Base-by-base conservation (phyloP, 2,797 vertebrate genomes). In the Neomorphus geoffroyi region DNA sequence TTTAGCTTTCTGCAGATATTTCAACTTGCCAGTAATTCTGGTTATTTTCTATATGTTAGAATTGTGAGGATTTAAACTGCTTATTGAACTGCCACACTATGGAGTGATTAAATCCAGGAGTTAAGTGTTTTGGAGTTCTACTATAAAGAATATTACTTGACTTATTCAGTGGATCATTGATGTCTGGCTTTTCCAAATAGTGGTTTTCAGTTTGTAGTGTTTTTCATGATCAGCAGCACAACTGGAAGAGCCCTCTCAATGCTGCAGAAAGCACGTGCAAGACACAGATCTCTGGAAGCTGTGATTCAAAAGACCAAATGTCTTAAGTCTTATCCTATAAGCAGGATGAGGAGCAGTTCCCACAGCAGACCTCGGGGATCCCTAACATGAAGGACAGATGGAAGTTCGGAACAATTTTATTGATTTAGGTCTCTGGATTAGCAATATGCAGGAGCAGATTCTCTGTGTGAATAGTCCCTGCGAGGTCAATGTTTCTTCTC, bases 61-160 rank as follows among this genome's bases (percentile, higher is more conserved):
- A 51, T 6, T 56, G 19, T 30, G 35, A 79, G 27, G 35, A 78
- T 60, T 78, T 83, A 57, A 84, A 71, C 27, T 54, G 17, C 6
- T n/a, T 64, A 45, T 33, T 61, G 65, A 73, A 73, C 17, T 69
- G 62, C 43, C 35, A 45, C 27, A 19, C 28, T 60, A 7, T 46
- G 17, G 24, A 50, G 43, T 90, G 28, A 69, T 70, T 77, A 73
- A 70, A 70, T 84, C 81, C 48, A 82, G 32, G 86, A 88, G 69
- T 12, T 0, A 27, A n/a, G n/a, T n/a, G 26, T 70, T 81, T 46
- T 37, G 32, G 35, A 81, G 84, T 81, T 94, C 13, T 35, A 6
- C 16, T 77, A 2, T 41, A 41, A 81, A 70, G 16, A 54, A 17
- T 58, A 46, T 75, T 84, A 27, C 14, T 90, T 51, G 58, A 8